Base-by-base conservation (phyloP, 2,797 vertebrate species). In the Alosa sapidissima region DNA sequence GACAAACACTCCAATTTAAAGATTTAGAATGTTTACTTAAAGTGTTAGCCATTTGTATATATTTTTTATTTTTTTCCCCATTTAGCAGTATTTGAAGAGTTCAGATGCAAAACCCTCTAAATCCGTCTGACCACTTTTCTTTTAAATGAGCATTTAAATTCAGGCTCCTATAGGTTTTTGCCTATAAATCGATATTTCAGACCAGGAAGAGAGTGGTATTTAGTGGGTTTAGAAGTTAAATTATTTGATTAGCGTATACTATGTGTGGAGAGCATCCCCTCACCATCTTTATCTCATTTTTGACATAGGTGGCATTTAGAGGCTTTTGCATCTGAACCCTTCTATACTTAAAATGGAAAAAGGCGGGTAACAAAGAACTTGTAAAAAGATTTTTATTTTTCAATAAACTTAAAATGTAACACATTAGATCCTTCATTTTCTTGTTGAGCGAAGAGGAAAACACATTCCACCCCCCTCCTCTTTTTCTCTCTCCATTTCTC, bases 1-100 rank as follows among this genome's bases (percentile, higher is more conserved):
- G 54, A 21, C 54, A 55, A 55, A 16, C 41, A 16, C 72, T 9
- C 2, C 55, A 21, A 47, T 78, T 47, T 16, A 78, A 78, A 78
- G 13, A 78, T 78, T 21, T 45, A 78, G 21, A 16, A 14, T 16
- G 65, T 72, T 72, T 36, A 36, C 65, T 78, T 47, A 5, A 47
- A 47, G 7, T 47, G 16, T 47, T 78, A 14, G 28, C 36, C 36
- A 41, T 75, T 45, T 19, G 36, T 16, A 13, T 45, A 36, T 75
- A 7, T 75, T 91, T 91, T 91, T 89, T 93, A 3, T 45, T 78
- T 21, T 75, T 72, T 8, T 28, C 5, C 24, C 24, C 9, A 51
- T 28, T n/a, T 8, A 9, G 24, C n/a, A 65, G 6, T 9, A 6
- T 58, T n/a, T n/a, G n/a, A 28, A 28, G 28, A 28, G 28, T 28